These are phyloP conservation scores for Hedychridium roseum DNA, from an alignment of 2,888 invertebrate species.

Conservation along the genomic window DNA sequence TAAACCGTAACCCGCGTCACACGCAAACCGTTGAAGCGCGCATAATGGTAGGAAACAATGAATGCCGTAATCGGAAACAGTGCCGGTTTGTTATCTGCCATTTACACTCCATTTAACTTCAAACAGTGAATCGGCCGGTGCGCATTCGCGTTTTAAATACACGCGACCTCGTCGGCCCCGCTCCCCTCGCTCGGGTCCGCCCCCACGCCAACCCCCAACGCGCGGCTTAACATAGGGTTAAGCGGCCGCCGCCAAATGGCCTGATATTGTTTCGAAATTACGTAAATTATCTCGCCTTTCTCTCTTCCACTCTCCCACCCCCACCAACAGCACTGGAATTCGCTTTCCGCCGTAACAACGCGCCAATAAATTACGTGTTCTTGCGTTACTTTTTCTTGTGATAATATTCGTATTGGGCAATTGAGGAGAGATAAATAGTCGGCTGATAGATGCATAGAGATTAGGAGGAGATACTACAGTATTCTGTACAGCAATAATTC, in stretches of 20 bases:
- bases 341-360: not conserved
- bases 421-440: constrained; percentile 2
- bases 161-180: constrained; percentile 44
- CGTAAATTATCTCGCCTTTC: constrained; percentile 45
- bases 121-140: constrained; percentile 61
- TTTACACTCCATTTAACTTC: constrained; percentile 65
- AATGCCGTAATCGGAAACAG: constrained; percentile 64
- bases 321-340: not conserved
- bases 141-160: constrained; percentile 61
- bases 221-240: constrained; percentile 54
- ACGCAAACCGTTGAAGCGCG: constrained; percentile 62
- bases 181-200: constrained; percentile 20
- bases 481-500: constrained; percentile 52
- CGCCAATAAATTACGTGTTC: not conserved
- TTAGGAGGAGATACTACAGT: constrained; percentile 28
- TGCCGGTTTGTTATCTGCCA: constrained; percentile 65
- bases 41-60: constrained; percentile 65
- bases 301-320: constrained; percentile 5
- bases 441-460: constrained; percentile 10
- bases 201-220: constrained; percentile 23
- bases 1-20: constrained; percentile 60
- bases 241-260: constrained; percentile 42
- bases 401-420: no score
- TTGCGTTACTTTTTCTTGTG: not conserved
- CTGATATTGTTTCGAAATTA: constrained; percentile 50